A percentile compares a stretch with the other conserved stretches of the same genome.
Conservation (phyloP, 2,888 invertebrate genomes). For the Xanthorhoe designata region DNA sequence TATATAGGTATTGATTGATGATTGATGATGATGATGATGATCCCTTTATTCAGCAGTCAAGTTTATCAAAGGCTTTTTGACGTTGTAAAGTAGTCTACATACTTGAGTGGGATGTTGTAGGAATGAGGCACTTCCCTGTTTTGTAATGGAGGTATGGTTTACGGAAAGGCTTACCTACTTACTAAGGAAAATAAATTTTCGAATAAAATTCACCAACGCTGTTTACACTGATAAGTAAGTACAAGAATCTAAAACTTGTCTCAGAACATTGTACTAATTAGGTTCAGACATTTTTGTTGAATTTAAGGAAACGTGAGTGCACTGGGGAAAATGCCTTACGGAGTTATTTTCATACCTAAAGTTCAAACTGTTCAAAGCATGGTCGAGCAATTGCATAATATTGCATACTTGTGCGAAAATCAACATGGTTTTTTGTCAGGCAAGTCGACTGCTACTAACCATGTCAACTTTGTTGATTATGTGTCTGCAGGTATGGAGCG, state of each 20-base stretch:
- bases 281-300: not conserved
- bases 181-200: no score
- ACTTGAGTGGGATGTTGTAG: constrained; percentile 1
- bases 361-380: constrained; percentile 31
- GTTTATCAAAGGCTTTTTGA: constrained; percentile 33
- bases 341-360: constrained; percentile 5
- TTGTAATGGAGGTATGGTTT: not conserved
- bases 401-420: no score
- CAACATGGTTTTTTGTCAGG: no score
- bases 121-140: not conserved
- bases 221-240: not conserved
- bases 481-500: no score
- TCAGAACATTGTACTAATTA: not conserved
- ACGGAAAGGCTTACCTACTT: not conserved
- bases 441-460: no score
- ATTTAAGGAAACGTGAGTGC: not conserved
- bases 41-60: constrained; percentile 31
- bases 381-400: constrained; percentile 37
- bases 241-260: not conserved
- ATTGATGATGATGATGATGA: no score
- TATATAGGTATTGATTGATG: no score
- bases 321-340: not conserved
- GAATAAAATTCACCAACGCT: no score
- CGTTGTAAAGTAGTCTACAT: constrained; percentile 13
- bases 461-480: no score